These are phyloP conservation scores for Parazoanthus darwini DNA, from an alignment of 92 coral and sea anemone genomes.

Conservation along the genomic window DNA sequence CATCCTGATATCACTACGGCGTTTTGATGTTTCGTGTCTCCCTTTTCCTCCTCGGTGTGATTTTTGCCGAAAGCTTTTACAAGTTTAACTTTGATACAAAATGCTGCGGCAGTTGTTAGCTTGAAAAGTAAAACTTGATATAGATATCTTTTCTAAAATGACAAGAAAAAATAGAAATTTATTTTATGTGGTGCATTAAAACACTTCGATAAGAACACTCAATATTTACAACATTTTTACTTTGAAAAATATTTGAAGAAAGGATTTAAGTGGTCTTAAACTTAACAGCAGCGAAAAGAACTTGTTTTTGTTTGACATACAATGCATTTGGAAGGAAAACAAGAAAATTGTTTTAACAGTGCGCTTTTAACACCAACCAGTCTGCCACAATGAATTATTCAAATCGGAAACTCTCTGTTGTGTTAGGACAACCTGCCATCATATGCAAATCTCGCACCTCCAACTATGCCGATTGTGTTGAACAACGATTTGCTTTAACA, in stretches of 20 bases:
- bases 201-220: too few species aligned
- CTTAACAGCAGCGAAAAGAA: background rate
- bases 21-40: too few species aligned
- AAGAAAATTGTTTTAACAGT: background rate
- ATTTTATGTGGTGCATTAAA: too few species aligned
- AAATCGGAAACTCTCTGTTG: background rate
- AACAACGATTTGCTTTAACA: background rate
- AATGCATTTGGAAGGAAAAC: background rate
- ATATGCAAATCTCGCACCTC: slow-evolving; percentile 15
- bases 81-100: background rate
- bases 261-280: background rate
- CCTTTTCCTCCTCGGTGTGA: too few species aligned
- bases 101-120: background rate
- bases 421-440: slow-evolving; percentile 3
- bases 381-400: background rate
- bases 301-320: background rate
- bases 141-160: too few species aligned
- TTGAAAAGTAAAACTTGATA: background rate
- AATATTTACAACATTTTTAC: too few species aligned
- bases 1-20: too few species aligned
- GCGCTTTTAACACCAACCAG: background rate
- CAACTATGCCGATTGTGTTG: background rate
- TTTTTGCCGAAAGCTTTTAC: too few species aligned
- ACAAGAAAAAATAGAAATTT: background rate
- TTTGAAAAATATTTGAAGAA: too few species aligned